Conservation (phyloP, 2,797 vertebrate genomes). For the Xiphorhynchus erythropygius region DNA sequence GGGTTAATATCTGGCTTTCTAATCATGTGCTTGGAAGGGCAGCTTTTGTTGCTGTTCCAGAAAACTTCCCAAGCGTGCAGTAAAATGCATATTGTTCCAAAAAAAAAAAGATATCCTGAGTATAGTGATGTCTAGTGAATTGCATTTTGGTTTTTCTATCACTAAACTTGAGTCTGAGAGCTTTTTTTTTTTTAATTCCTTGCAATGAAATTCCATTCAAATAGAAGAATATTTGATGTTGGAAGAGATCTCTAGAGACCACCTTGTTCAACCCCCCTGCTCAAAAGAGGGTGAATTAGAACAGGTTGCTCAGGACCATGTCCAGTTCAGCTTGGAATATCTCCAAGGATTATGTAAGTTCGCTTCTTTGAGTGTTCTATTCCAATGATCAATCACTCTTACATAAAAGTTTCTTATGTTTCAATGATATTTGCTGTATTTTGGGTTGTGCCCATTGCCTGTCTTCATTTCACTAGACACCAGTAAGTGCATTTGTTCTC, state of each 20-base stretch:
- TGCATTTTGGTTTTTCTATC: neutral
- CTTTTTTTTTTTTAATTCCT: neutral
- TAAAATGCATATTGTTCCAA: neutral
- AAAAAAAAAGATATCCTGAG: neutral
- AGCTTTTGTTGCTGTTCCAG: constrained; percentile 10
- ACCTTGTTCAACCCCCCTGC: neutral
- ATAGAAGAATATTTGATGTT: neutral
- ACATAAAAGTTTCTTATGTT: neutral
- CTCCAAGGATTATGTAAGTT: neutral
- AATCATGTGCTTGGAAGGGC: neutral
- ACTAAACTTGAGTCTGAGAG: neutral
- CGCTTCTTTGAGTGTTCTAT: neutral
- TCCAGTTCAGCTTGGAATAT: neutral
- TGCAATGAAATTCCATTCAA: neutral
- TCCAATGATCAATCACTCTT: neutral
- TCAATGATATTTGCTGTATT: neutral
- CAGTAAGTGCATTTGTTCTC: constrained; percentile 19
- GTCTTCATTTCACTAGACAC: neutral
- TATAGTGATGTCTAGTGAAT: neutral
- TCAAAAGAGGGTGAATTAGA: neutral
- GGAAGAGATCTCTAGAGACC: neutral
- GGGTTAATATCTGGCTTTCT: constrained; percentile 3
- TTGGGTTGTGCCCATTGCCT: neutral
- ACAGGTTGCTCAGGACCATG: neutral
- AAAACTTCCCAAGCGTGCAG: neutral